A percentile compares a stretch with the other conserved stretches of the same genome.
These are phyloP conservation scores for Heliothis virescens DNA, from an alignment of 1,140 invertebrate genomes.

Conservation along the genomic window DNA sequence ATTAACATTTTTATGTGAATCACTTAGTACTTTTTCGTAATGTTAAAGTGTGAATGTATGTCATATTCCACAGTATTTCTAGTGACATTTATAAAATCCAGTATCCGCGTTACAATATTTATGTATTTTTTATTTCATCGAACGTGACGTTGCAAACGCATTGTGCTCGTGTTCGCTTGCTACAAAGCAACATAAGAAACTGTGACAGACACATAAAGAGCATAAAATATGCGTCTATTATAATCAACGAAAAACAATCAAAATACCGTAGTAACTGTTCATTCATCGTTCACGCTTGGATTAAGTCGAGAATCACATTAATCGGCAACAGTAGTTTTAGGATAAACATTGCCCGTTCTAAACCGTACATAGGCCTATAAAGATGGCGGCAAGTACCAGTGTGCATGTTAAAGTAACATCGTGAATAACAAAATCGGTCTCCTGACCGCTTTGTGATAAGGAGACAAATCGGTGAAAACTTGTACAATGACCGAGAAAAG, in stretches of 20 bases:
- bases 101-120: too few species aligned
- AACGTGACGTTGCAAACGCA: too few species aligned
- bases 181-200: too few species aligned
- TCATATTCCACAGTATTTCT: too few species aligned
- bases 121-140: too few species aligned
- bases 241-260: conserved; percentile 12
- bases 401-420: conserved; percentile 44
- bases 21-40: too few species aligned
- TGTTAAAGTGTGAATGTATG: too few species aligned
- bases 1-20: too few species aligned
- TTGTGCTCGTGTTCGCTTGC: too few species aligned
- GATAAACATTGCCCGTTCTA: conserved; percentile 23
- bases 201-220: too few species aligned
- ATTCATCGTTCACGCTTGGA: conserved; percentile 26
- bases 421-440: conserved; percentile 73
- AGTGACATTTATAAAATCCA: too few species aligned
- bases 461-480: conserved; percentile 73
- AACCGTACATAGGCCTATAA: not conserved
- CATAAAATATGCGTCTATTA: not conserved
- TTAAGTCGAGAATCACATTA: conserved; percentile 3
- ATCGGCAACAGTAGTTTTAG: not conserved
- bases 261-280: conserved; percentile 26
- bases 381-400: conserved; percentile 8
- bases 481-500: conserved; percentile 65
- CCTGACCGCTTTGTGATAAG: conserved; percentile 73